These are phyloP conservation scores for Tyria jacobaeae DNA, from an alignment of 2,888 invertebrate species.

Conservation along the genomic window DNA sequence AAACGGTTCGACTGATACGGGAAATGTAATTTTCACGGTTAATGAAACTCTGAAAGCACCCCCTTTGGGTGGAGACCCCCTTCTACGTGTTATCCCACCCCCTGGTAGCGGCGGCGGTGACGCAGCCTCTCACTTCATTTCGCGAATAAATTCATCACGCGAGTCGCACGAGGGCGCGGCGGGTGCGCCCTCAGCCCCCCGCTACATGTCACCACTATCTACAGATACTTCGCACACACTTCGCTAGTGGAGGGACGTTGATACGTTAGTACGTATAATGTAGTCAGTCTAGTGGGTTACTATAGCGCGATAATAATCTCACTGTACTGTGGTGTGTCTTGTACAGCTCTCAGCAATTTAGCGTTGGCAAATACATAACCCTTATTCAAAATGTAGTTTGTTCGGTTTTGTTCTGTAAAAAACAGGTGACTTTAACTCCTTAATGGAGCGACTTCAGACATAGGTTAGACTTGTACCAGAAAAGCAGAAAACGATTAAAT, in stretches of 20 bases:
- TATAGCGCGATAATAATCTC: too few relatives aligned
- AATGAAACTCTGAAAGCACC: conserved; percentile 58
- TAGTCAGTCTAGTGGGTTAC: too few relatives aligned
- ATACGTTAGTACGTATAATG: too few relatives aligned
- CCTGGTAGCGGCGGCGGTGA: conserved; percentile 24
- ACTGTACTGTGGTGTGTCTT: too few relatives aligned
- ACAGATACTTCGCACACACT: not conserved
- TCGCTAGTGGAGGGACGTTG: not conserved
- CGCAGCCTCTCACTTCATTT: conserved; percentile 65
- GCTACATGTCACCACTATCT: conserved; percentile 14
- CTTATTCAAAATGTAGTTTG: too few relatives aligned
- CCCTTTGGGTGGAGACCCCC: not conserved
- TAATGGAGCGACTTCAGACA: too few relatives aligned
- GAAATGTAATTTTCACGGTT: conserved; percentile 63
- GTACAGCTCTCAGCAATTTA: too few relatives aligned
- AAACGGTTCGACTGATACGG: conserved; percentile 45
- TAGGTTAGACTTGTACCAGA: too few relatives aligned
- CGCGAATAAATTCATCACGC: conserved; percentile 72
- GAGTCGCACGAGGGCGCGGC: conserved; percentile 22
- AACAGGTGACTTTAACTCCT: too few relatives aligned
- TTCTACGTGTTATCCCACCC: not conserved
- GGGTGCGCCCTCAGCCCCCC: not conserved
- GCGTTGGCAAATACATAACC: not conserved
- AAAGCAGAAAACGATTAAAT: too few relatives aligned
- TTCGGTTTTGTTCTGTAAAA: too few relatives aligned